Evolutionary conservation across 2,113 vertebrate species (phyloP), one percentile per base, ranked within the genome.

Genomic region (Willisornis vidua): DNA sequence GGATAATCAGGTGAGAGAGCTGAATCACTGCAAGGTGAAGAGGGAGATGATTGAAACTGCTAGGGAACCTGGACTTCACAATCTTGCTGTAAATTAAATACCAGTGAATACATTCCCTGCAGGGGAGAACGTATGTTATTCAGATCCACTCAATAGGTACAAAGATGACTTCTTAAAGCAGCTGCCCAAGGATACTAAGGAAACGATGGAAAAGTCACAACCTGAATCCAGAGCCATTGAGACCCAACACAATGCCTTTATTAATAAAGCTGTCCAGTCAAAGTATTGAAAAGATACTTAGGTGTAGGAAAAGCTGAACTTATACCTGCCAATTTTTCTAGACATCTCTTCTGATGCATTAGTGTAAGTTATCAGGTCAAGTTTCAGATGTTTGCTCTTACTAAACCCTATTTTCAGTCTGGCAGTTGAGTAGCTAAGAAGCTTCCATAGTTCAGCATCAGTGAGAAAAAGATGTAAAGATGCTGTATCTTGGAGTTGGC

Each of bases 71-170:
- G 26, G 72, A 45, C 31, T 49, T 96, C 12, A 10, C 15, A 49
- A n/a, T 93, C 57, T 65, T 65, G 23, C 29, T 81, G 83, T 72
- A 93, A 88, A 62, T 93, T 70, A 91, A 83, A 89, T 73, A 35
- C 10, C 73, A 74, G 5, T 35, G 46, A 88, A 80, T 89, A 68
- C 39, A 18, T 91, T 81, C 35, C 16, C 68, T 63, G 58, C 65
- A 65, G 91, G 45, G n/a, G 31, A 78, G 75, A 77, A 43, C 29
- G 51, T 74, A 3, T 51, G 43, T 31, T 67, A 29, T 90, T 95
- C 73, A 84, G 68, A 61, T 68, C 73, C 17, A 18, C 57, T 78
- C 29, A 49, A 1, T 49, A 74, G 55, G 66, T 96, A 24, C 0
- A 43, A 91, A 96, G 78, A 59, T 71, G 49, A 65, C 54, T 86